Conservation (phyloP, 2,113 vertebrate genomes). For the Nipponia nippon region DNA sequence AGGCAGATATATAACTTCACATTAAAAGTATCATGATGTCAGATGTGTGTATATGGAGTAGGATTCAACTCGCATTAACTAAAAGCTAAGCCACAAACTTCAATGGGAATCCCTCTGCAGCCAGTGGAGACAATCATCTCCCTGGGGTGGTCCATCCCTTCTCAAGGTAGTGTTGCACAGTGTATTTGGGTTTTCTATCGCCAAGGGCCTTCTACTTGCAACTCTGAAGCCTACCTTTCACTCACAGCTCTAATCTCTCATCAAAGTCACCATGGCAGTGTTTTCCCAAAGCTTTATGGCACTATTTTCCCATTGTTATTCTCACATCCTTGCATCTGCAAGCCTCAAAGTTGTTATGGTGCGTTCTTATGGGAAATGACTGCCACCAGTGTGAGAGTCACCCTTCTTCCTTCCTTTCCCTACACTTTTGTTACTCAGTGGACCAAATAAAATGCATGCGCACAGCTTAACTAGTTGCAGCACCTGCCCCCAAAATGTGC, state of each 20-base stretch:
- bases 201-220: background rate
- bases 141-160: background rate
- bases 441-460: background rate
- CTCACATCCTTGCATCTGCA: background rate
- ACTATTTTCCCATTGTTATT: background rate
- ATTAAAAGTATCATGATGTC: background rate
- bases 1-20: background rate
- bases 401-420: background rate
- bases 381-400: background rate
- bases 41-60: background rate
- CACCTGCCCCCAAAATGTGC: background rate
- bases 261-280: background rate
- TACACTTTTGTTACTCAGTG: background rate
- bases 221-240: background rate
- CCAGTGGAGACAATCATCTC: background rate
- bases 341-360: background rate
- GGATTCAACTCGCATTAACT: background rate
- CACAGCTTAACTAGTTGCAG: background rate
- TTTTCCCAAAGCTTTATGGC: background rate
- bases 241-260: background rate
- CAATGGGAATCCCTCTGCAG: background rate
- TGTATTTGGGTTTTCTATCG: background rate
- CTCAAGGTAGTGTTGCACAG: background rate
- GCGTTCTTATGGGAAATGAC: accelerated
- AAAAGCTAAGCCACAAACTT: background rate